These are phyloP conservation scores for Myxocyprinus asiaticus DNA, from an alignment of 2,113 vertebrate genomes.

Conservation along the genomic window DNA sequence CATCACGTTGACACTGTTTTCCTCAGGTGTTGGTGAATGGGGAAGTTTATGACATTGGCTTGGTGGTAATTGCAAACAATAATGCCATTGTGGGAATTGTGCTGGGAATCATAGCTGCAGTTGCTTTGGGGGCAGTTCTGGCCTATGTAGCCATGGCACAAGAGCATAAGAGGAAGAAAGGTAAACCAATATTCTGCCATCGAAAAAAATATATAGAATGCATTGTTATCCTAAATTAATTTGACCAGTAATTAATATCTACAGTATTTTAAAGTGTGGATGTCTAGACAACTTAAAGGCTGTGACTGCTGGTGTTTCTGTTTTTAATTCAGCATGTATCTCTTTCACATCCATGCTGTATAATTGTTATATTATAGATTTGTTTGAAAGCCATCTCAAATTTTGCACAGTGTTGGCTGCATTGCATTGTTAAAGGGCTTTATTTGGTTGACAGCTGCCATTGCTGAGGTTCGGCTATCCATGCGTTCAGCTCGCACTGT, in stretches of 20 bases:
- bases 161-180: slow-evolving; percentile 72
- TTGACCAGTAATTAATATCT: too few relatives aligned
- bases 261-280: background rate
- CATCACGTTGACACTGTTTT: background rate
- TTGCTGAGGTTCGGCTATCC: slow-evolving; percentile 66
- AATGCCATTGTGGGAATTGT: slow-evolving; percentile 65
- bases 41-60: slow-evolving; percentile 70
- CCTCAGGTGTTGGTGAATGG: slow-evolving; percentile 77
- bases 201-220: too few relatives aligned
- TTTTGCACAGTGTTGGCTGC: too few relatives aligned
- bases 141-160: slow-evolving; percentile 67
- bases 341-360: too few relatives aligned
- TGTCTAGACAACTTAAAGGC: too few relatives aligned
- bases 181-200: slow-evolving; percentile 59
- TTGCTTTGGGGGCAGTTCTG: slow-evolving; percentile 68
- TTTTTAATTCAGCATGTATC: too few relatives aligned
- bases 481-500: slow-evolving; percentile 47
- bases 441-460: slow-evolving; percentile 58
- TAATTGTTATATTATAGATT: too few relatives aligned
- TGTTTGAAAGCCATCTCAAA: too few relatives aligned
- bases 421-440: background rate
- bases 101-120: slow-evolving; percentile 74
- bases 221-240: too few relatives aligned
- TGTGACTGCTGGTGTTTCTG: too few relatives aligned
- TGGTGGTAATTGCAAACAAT: slow-evolving; percentile 67